These are phyloP conservation scores for Iselma pallidipennis DNA, from an alignment of 2,888 invertebrate species.

Conservation along the genomic window DNA sequence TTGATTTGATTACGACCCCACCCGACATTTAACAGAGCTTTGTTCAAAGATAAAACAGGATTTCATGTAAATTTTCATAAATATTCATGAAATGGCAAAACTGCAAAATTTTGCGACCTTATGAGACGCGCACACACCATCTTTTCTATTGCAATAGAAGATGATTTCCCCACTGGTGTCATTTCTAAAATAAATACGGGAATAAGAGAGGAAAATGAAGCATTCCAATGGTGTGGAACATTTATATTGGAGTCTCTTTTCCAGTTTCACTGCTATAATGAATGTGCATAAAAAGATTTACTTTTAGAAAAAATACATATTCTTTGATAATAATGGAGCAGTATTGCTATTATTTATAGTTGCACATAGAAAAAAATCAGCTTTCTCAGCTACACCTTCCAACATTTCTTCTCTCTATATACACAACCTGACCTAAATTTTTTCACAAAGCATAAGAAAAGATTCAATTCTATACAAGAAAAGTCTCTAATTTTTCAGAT, in stretches of 20 bases:
- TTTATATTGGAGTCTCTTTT: not conserved
- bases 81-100: conserved; percentile 5
- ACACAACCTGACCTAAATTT: too few species aligned
- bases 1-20: conserved; percentile 2
- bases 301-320: too few species aligned
- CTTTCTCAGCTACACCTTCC: too few species aligned
- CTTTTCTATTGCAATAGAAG: not conserved
- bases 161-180: not conserved
- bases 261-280: not conserved
- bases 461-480: too few species aligned
- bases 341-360: too few species aligned
- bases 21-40: not conserved
- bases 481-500: too few species aligned
- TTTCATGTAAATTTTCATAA: conserved; percentile 4
- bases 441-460: too few species aligned
- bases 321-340: too few species aligned
- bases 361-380: too few species aligned
- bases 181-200: not conserved
- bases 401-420: too few species aligned
- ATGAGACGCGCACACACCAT: not conserved
- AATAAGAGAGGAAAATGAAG: not conserved
- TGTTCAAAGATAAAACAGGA: not conserved
- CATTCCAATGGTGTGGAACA: not conserved
- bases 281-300: too few species aligned
- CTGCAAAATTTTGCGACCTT: not conserved